Percentiles rank a stretch among this genome's conserved stretches.
These are phyloP conservation scores for Rhopalosiphum maidis DNA, from an alignment of 1,140 invertebrate genomes.

Conservation along the genomic window DNA sequence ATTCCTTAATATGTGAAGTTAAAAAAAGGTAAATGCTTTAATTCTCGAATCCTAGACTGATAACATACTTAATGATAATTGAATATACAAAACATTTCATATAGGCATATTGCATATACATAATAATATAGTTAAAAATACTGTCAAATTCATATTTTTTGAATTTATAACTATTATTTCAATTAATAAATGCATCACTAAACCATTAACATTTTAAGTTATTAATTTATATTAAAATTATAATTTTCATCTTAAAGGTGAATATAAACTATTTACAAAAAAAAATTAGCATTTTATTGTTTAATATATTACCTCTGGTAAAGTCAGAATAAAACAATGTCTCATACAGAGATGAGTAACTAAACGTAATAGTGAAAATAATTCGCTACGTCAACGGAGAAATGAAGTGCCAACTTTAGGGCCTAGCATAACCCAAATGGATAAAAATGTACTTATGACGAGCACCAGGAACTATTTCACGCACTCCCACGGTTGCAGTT, in stretches of 20 bases:
- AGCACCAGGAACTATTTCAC: background rate
- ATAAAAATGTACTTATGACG: constrained; percentile 22
- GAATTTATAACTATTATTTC: background rate
- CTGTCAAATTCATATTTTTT: background rate
- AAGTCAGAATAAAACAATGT: background rate
- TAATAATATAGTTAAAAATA: background rate
- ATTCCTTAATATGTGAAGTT: no score
- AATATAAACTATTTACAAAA: background rate
- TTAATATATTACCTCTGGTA: background rate
- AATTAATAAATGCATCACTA: background rate
- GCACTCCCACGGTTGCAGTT: background rate
- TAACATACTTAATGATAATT: background rate
- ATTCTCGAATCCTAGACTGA: background rate
- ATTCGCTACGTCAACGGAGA: background rate
- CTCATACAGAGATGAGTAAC: background rate
- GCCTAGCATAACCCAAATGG: background rate
- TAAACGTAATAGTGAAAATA: background rate
- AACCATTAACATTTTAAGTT: background rate
- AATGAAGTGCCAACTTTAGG: background rate
- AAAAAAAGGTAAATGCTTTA: background rate
- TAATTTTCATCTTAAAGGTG: background rate
- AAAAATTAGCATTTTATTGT: background rate
- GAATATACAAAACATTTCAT: background rate
- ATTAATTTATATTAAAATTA: background rate
- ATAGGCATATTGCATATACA: background rate